phyloP scores from a whole-genome alignment of 2,888 invertebrate genomes.

The Galerucella nymphaeae region DNA sequence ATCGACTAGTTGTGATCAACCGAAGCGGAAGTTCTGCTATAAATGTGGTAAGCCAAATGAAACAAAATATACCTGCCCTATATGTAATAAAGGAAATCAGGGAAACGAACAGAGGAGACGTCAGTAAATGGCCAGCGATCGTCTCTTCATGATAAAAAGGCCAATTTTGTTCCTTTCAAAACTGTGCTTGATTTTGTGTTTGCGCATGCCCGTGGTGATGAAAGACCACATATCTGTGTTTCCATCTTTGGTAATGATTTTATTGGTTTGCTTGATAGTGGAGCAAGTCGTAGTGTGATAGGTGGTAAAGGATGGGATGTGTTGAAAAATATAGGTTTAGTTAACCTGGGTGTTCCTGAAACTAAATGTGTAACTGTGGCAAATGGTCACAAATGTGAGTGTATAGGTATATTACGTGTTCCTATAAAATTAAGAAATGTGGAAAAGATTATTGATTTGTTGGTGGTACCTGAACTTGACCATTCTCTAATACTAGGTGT shows the following conservation, averaged over 20 bases:
- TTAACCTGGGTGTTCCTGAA: slow-evolving; percentile 10
- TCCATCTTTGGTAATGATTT: slow-evolving; percentile 21
- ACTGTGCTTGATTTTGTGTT: too few species aligned
- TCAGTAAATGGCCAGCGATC: too few species aligned
- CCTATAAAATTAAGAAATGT: too few species aligned
- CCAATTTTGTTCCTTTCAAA: too few species aligned
- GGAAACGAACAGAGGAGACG: too few species aligned
- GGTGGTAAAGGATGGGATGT: slow-evolving; percentile 17
- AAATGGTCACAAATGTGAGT: slow-evolving; percentile 20
- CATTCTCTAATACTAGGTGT: too few species aligned
- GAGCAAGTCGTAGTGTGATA: slow-evolving; percentile 22
- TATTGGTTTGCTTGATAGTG: slow-evolving; percentile 26
- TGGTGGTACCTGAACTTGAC: too few species aligned
- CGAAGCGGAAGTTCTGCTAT: slow-evolving; percentile 19
- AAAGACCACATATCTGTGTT: not conserved
- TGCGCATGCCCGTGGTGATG: not conserved
- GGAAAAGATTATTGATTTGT: too few species aligned
- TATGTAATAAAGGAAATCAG: not conserved
- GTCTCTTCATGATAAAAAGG: too few species aligned
- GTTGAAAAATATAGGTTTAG: slow-evolving; percentile 11
- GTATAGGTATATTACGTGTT: too few species aligned
- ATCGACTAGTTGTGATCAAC: slow-evolving; percentile 5
- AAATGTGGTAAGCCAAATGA: too few species aligned
- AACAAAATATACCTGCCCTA: too few species aligned
- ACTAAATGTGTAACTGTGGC: slow-evolving; percentile 16